A percentile compares a stretch with the other conserved stretches of the same genome.
These are phyloP conservation scores for Myotis lucifugus DNA, from an alignment of 2,113 vertebrate species.

Conservation along the genomic window DNA sequence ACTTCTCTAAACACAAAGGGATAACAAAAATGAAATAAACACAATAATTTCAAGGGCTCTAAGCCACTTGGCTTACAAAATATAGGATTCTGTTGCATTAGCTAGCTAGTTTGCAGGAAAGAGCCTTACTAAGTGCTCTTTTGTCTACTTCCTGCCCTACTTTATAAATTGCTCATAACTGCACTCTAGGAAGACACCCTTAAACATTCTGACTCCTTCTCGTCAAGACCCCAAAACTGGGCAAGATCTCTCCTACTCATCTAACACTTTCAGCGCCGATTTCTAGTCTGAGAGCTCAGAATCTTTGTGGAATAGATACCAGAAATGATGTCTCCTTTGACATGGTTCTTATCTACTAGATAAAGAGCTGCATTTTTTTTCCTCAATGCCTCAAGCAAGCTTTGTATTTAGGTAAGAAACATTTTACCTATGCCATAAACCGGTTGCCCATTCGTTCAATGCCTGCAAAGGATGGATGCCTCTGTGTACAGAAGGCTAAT, in stretches of 20 bases:
- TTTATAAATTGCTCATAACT: background rate
- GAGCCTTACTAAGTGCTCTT: background rate
- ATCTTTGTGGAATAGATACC: background rate
- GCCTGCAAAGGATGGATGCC: background rate
- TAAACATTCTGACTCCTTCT: background rate
- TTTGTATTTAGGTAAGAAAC: background rate
- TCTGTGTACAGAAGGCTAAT: no score
- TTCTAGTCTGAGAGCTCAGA: background rate
- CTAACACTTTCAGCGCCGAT: background rate
- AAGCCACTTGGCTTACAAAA: background rate
- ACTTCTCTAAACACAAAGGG: slow-evolving; percentile 31
- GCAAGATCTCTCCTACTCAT: background rate
- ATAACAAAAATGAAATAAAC: slow-evolving; percentile 43
- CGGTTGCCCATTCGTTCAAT: background rate
- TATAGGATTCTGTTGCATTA: background rate
- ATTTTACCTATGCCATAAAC: background rate
- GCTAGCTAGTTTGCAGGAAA: background rate
- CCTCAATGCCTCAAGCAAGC: background rate
- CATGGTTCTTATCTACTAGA: background rate
- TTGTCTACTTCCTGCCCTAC: background rate
- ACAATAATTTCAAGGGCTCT: background rate
- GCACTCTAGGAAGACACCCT: background rate
- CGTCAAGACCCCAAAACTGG: background rate
- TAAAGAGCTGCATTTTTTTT: background rate
- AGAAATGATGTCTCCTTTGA: background rate